Conservation (phyloP, 2,113 vertebrate genomes). For the human region GRCh38 chr14:68905001-68905500, state of each 20-base stretch:
- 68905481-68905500: rapidly evolving
- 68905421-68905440: background rate
- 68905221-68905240: background rate
- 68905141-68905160: background rate
- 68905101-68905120: no score
- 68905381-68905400: background rate
- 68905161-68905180: background rate
- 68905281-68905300: background rate
- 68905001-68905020: background rate
- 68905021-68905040: no score
- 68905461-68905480: background rate
- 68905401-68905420: background rate
- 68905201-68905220: background rate
- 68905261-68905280: background rate
- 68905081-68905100: background rate
- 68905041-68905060: background rate
- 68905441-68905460: background rate
- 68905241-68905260: background rate
- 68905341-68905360: background rate
- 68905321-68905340: background rate
- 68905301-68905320: background rate
- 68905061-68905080: background rate
- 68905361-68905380: rapidly evolving
- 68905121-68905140: background rate
- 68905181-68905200: background rate